phyloP scores from a whole-genome alignment of 37 sponge, comb jelly and placozoan genomes.

The Oopsacas minuta region DNA sequence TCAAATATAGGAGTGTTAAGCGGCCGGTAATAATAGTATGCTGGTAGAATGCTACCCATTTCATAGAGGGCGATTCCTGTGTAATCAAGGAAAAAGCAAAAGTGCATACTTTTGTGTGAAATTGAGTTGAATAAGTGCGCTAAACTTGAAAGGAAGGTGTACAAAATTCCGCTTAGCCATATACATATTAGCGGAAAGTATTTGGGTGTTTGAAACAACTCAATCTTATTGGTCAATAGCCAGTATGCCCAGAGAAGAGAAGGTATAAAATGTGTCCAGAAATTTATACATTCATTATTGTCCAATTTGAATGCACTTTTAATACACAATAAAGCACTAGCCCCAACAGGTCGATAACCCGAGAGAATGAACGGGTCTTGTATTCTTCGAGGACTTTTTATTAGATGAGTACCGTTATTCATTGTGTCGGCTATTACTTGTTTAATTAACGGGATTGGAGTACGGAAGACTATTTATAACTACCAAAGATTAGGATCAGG shows the following conservation, averaged over 20 bases:
- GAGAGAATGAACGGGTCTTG: slow-evolving; percentile 35
- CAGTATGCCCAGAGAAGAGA: slow-evolving; percentile 20
- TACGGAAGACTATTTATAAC: no score
- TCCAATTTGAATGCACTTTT: slow-evolving; percentile 20
- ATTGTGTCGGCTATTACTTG: no score
- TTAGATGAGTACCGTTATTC: no score
- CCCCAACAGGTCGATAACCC: slow-evolving; percentile 30
- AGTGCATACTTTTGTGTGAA: slow-evolving; percentile 20
- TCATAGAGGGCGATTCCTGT: slow-evolving; percentile 48
- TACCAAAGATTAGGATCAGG: no score
- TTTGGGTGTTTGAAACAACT: slow-evolving; percentile 27
- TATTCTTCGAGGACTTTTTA: slow-evolving; percentile 19
- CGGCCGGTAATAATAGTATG: slow-evolving; percentile 36
- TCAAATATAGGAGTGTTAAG: background rate
- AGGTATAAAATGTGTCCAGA: slow-evolving; percentile 64
- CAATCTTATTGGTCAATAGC: background rate
- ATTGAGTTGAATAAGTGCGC: slow-evolving; percentile 45
- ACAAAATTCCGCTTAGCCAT: slow-evolving; percentile 34
- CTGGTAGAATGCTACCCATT: slow-evolving; percentile 22
- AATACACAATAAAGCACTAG: slow-evolving; percentile 14
- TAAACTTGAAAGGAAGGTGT: slow-evolving; percentile 40
- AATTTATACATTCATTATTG: slow-evolving; percentile 55
- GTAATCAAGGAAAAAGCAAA: slow-evolving; percentile 69
- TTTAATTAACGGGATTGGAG: no score
- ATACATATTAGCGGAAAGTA: slow-evolving; percentile 41